Evolutionary conservation across 1,140 invertebrate genomes (phyloP).

Genomic region (Drosophila lowei): DNA sequence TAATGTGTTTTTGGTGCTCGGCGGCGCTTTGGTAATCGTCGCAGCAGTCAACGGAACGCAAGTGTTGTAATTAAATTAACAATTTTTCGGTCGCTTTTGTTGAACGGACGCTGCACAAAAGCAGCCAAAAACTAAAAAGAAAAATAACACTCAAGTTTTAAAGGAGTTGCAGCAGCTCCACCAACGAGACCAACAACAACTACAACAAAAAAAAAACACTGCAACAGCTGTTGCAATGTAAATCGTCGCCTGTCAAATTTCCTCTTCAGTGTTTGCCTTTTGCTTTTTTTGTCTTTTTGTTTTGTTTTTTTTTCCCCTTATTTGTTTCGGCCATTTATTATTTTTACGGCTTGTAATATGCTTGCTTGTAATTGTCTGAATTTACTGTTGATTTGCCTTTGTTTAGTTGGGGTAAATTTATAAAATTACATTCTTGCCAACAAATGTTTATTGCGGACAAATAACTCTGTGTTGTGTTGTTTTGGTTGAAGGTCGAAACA

Average conservation of each 20-base stretch:
- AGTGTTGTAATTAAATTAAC: constrained; percentile 80
- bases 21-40: constrained; percentile 72
- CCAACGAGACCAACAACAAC: constrained; percentile 17
- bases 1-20: constrained; percentile 66
- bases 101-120: constrained; percentile 52
- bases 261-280: constrained; percentile 29
- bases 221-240: constrained; percentile 64
- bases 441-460: constrained; percentile 1
- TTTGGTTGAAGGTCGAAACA: constrained; percentile 3
- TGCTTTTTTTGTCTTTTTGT: not conserved
- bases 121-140: constrained; percentile 42
- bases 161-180: constrained; percentile 51
- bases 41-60: constrained; percentile 74
- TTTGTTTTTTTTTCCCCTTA: not conserved
- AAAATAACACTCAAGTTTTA: constrained; percentile 37
- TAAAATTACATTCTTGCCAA: constrained; percentile 20
- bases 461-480: not conserved
- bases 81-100: constrained; percentile 63
- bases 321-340: not conserved
- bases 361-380: constrained; percentile 50
- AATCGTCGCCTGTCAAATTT: constrained; percentile 66
- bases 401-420: constrained; percentile 31
- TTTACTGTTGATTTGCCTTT: constrained; percentile 41
- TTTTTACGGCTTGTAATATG: constrained; percentile 1
- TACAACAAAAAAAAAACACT: constrained; percentile 31